These are phyloP conservation scores for Drosophila orena DNA, from an alignment of 1,140 invertebrate species.

Conservation along the genomic window DNA sequence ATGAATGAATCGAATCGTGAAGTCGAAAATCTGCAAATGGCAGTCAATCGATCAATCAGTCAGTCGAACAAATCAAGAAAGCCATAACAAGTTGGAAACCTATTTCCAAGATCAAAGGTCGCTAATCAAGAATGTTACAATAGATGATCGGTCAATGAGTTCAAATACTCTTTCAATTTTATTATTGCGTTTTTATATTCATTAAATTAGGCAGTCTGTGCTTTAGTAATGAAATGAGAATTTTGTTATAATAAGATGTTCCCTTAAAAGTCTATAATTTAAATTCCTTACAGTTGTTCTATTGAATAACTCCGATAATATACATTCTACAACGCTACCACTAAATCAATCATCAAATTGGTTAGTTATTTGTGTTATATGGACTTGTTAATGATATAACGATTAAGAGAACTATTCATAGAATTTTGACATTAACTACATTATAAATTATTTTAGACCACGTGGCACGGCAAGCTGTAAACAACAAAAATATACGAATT, in stretches of 20 bases:
- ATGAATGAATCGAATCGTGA: slow-evolving; percentile 35
- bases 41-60: slow-evolving; percentile 22
- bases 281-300: background rate
- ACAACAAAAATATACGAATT: background rate
- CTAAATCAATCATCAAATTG: slow-evolving; percentile 2
- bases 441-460: background rate
- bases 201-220: no score
- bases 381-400: background rate
- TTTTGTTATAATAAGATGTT: background rate
- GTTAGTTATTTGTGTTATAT: background rate
- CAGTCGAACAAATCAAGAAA: slow-evolving; percentile 11
- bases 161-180: no score
- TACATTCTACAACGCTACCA: background rate
- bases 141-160: background rate
- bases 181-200: no score
- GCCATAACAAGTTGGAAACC: background rate
- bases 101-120: background rate
- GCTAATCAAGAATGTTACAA: background rate
- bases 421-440: background rate
- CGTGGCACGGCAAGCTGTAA: no score
- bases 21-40: slow-evolving; percentile 11
- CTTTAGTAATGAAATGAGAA: background rate
- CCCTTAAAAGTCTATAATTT: background rate
- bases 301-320: background rate
- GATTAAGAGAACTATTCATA: slow-evolving; percentile 5